phyloP scores from a whole-genome alignment of 1,140 invertebrate species.

The Drosophila nigromelanica region DNA sequence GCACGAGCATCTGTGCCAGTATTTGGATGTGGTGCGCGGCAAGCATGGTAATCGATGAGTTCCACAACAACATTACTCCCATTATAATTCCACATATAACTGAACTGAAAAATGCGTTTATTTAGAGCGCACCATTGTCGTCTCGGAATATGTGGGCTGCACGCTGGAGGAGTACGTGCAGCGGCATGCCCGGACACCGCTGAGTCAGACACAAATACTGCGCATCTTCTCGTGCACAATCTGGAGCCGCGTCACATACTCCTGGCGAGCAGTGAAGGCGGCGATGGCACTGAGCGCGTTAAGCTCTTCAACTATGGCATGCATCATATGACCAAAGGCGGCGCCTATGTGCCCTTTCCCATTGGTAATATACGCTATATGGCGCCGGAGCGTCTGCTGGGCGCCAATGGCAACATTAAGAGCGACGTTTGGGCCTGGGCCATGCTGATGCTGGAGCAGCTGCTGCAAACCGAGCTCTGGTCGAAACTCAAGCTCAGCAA shows the following conservation, averaged over 20 bases:
- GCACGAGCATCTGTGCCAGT: constrained; percentile 93
- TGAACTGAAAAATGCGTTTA: neutral
- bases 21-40: constrained; percentile 95
- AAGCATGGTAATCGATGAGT: constrained; percentile 92
- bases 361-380: constrained; percentile 92
- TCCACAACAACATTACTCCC: too few relatives aligned
- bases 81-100: neutral
- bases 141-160: constrained; percentile 93
- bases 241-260: constrained; percentile 94
- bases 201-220: constrained; percentile 86
- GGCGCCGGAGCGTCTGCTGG: constrained; percentile 93
- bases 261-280: constrained; percentile 86
- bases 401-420: constrained; percentile 87
- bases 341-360: constrained; percentile 91
- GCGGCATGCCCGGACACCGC: constrained; percentile 84
- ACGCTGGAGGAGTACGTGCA: constrained; percentile 84
- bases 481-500: constrained; percentile 89
- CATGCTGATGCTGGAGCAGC: constrained; percentile 92
- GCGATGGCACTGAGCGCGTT: constrained; percentile 85
- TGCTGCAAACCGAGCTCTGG: constrained; percentile 89
- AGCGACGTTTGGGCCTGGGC: constrained; percentile 96
- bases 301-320: constrained; percentile 97
- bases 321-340: constrained; percentile 93
- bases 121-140: constrained; percentile 94
- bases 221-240: constrained; percentile 88